phyloP scores from a whole-genome alignment of 2,888 invertebrate species.

The Drosophila suboccidentalis region DNA sequence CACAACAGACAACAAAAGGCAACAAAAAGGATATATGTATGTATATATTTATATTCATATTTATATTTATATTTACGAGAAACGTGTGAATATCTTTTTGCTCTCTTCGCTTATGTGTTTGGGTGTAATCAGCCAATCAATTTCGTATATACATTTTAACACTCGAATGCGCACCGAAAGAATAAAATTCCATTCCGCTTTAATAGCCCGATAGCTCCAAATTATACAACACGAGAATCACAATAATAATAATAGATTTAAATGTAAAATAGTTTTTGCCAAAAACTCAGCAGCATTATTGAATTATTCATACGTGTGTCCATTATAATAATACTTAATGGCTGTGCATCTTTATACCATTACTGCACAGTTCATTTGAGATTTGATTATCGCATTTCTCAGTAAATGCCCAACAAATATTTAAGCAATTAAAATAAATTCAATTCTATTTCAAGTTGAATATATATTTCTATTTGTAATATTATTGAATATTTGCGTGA shows the following conservation, averaged over 20 bases:
- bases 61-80: slow-evolving; percentile 15
- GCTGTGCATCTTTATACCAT: neutral
- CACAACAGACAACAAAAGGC: slow-evolving; percentile 43
- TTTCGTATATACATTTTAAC: slow-evolving; percentile 72
- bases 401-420: neutral
- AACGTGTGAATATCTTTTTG: slow-evolving; percentile 26
- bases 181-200: slow-evolving; percentile 52
- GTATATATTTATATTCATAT: slow-evolving; percentile 30
- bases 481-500: too few relatives aligned
- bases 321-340: neutral
- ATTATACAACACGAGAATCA: slow-evolving; percentile 30
- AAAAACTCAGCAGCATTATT: slow-evolving; percentile 1
- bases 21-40: slow-evolving; percentile 28
- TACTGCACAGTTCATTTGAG: neutral
- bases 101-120: slow-evolving; percentile 12
- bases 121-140: slow-evolving; percentile 75
- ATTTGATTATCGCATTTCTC: neutral
- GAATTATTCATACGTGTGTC: neutral
- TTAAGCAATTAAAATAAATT: neutral
- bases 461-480: neutral
- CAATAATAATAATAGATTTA: slow-evolving; percentile 38
- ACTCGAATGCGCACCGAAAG: slow-evolving; percentile 62
- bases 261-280: slow-evolving; percentile 45
- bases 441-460: neutral
- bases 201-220: slow-evolving; percentile 30